Base-by-base conservation (phyloP, 2,888 invertebrate genomes). In the Dioctria rufipes region DNA sequence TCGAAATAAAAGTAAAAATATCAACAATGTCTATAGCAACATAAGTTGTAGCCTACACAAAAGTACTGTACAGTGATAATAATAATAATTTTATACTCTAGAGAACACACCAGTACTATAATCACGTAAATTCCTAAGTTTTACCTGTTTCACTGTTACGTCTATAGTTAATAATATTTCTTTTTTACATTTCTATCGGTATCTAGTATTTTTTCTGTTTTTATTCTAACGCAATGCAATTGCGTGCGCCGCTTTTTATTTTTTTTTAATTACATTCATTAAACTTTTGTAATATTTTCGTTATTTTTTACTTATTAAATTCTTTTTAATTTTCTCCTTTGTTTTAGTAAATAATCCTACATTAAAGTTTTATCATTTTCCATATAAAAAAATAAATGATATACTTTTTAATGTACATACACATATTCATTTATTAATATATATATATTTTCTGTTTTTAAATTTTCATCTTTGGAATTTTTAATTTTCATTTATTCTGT, bases 311-410 rank as follows among this genome's bases (percentile, higher is more conserved):
- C 54, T 11, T n/a, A 2, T 46, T 46, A 46, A 46, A 46, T 8
- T 46, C 8, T 46, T 11, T 39, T 61, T 3, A 6, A 8, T 8
- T 42, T 73, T 73, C 51, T 37, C 37, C 42, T 54, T 54, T 51
- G 5, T 58, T 73, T 73, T 37, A 73, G 37, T 73, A 73, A 13
- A 40, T 73, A 42, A 58, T 40, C n/a, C 73, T 73, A 73, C 58
- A 6, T 54, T 73, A 73, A 58, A 73, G 73, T 73, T 73, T 73
- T 37, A 73, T 73, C 73, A 73, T 73, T 73, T 73, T 58, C 42
- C 73, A 73, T 73, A 73, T 73, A 73, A 73, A 73, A 25, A 73
- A 73, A 73, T 73, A 73, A 73, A 73, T 73, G 73, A 73, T 73
- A 73, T 73, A 73, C 73, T 73, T 73, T 60, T 42, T 73, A 73